Percentiles rank a stretch among this genome's conserved stretches.
Conservation (phyloP, 2,888 invertebrate genomes). For the Linhomoeus sp. region DNA sequence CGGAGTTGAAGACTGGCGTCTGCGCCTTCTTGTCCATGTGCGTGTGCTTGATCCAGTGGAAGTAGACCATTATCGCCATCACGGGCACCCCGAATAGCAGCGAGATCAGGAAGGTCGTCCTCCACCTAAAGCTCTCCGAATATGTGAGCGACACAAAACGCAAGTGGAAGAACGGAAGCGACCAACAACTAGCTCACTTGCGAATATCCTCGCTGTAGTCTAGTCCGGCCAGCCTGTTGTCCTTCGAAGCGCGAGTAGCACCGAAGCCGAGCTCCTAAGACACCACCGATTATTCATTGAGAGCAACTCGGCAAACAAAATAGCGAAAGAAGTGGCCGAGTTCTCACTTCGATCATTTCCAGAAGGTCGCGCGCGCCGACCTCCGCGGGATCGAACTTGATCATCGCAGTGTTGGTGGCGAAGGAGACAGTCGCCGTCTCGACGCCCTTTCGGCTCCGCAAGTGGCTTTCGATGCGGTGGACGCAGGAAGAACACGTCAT, state of each 20-base stretch:
- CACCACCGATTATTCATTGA: background rate
- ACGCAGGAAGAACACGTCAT: constrained; percentile 95
- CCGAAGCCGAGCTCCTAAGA: constrained; percentile 54
- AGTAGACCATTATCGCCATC: constrained; percentile 85
- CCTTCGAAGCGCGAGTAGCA: constrained; percentile 43
- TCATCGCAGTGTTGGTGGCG: constrained; percentile 56
- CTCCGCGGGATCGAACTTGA: constrained; percentile 59
- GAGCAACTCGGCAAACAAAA: too few species aligned
- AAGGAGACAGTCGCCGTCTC: constrained; percentile 62
- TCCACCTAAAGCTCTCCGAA: constrained; percentile 43
- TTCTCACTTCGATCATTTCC: constrained; percentile 50
- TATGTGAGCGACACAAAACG: too few species aligned
- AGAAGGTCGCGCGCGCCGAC: constrained; percentile 73
- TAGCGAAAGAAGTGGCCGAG: too few species aligned
- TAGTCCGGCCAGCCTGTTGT: constrained; percentile 22
- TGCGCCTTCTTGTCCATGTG: constrained; percentile 23
- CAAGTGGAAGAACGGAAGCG: background rate
- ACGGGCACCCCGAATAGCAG: constrained; percentile 81
- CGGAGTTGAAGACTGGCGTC: constrained; percentile 46
- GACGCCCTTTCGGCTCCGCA: constrained; percentile 45
- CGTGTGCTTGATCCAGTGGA: constrained; percentile 32
- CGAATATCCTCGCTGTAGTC: constrained; percentile 52
- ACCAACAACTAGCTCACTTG: constrained; percentile 32
- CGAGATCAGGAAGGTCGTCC: constrained; percentile 73
- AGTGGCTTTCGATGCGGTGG: constrained; percentile 65